These are phyloP conservation scores for Melanotaenia parkinsoni DNA, from an alignment of 2,797 vertebrate genomes.

Conservation along the genomic window DNA sequence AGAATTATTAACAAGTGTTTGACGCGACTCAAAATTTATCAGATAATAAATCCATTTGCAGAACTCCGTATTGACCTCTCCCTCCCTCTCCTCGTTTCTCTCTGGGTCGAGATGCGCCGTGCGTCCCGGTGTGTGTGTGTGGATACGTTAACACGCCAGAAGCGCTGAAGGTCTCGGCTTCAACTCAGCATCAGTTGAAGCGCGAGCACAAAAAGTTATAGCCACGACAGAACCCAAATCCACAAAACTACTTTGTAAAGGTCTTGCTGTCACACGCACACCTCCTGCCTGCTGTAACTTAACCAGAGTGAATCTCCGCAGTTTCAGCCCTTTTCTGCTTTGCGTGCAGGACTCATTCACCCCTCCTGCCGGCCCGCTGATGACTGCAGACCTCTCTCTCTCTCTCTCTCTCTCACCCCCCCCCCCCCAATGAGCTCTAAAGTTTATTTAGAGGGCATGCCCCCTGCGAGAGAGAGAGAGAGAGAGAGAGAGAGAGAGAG, in stretches of 20 bases:
- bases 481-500: conserved; percentile 64
- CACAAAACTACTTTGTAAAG: conserved; percentile 8
- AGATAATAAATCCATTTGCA: conserved; percentile 59
- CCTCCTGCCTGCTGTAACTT: conserved; percentile 41
- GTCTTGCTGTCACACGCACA: conserved; percentile 50
- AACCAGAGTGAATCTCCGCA: conserved; percentile 70
- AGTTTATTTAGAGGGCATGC: conserved; percentile 85
- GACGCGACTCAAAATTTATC: conserved; percentile 36
- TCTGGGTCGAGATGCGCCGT: conserved; percentile 60
- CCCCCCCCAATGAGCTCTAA: conserved; percentile 55
- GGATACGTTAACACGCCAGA: conserved; percentile 57
- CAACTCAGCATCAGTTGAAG: conserved; percentile 70
- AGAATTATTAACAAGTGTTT: conserved; percentile 7
- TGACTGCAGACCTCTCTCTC: conserved; percentile 79
- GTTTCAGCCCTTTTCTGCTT: conserved; percentile 76
- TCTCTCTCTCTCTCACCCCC: conserved; percentile 29
- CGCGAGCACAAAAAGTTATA: conserved; percentile 8
- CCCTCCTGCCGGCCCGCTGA: conserved; percentile 80
- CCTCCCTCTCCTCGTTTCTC: conserved; percentile 12
- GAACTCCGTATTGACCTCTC: conserved; percentile 52
- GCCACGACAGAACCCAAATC: conserved; percentile 2
- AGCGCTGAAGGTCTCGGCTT: conserved; percentile 59
- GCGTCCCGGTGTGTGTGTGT: conserved; percentile 71
- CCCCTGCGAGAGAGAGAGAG: conserved; percentile 66
- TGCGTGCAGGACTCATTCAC: conserved; percentile 77